Conservation (phyloP, 1,140 invertebrate species). For the Bombus impatiens region DNA sequence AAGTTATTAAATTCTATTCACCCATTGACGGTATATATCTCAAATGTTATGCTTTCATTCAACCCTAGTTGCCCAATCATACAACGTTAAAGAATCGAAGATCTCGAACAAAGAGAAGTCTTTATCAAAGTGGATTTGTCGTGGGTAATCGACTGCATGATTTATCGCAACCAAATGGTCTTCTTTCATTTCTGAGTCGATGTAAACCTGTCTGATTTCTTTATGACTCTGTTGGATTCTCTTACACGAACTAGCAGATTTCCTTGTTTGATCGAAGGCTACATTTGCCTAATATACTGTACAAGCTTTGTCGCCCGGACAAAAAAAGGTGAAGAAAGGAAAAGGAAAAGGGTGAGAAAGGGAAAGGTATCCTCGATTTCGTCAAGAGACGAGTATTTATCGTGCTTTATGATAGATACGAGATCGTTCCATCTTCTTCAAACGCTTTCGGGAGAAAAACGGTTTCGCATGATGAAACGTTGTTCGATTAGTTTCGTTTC, state of each 20-base stretch:
- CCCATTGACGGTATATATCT: too few species aligned
- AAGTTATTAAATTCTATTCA: neutral
- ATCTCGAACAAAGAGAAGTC: slow-evolving; percentile 33
- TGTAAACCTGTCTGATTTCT: slow-evolving; percentile 43
- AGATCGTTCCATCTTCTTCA: slow-evolving; percentile 14
- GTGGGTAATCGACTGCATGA: slow-evolving; percentile 65
- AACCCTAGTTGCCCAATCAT: neutral
- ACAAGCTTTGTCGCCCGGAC: slow-evolving; percentile 16
- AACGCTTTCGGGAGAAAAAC: neutral
- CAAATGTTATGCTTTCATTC: neutral
- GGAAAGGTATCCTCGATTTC: too few species aligned
- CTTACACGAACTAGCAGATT: slow-evolving; percentile 15
- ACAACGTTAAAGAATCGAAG: neutral
- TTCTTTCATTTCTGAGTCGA: slow-evolving; percentile 61
- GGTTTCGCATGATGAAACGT: slow-evolving; percentile 38
- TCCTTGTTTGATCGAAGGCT: slow-evolving; percentile 38
- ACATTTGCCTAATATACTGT: slow-evolving; percentile 53
- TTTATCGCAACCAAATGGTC: slow-evolving; percentile 62
- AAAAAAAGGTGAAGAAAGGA: too few species aligned
- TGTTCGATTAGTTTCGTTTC: slow-evolving; percentile 44
- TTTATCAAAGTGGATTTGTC: slow-evolving; percentile 60
- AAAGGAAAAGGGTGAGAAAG: neutral
- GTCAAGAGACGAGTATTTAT: neutral
- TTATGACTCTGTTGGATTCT: slow-evolving; percentile 49
- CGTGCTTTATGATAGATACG: neutral